These are phyloP conservation scores for Emmelina monodactyla DNA, from an alignment of 2,888 invertebrate species.

Conservation along the genomic window DNA sequence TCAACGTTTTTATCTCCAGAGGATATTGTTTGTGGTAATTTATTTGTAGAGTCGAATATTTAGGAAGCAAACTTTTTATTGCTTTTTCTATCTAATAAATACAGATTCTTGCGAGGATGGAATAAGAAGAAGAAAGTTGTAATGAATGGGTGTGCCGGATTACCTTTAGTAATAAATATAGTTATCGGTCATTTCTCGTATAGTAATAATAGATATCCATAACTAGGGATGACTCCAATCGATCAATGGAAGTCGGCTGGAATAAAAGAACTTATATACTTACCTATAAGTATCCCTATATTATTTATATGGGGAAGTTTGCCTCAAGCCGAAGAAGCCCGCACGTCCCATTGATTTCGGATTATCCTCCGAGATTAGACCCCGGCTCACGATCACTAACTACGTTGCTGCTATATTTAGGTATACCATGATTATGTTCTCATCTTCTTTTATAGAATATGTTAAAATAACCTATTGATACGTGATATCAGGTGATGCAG, in stretches of 20 bases:
- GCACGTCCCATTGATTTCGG: constrained; percentile 41
- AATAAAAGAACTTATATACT: not conserved
- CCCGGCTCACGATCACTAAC: constrained; percentile 31
- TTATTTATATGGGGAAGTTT: no score
- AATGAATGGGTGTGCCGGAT: not conserved
- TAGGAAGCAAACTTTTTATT: no score
- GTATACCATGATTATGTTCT: not conserved
- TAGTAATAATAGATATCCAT: not conserved
- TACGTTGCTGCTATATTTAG: constrained; percentile 15
- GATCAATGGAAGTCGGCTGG: not conserved
- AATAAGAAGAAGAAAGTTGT: not conserved
- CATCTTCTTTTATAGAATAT: no score
- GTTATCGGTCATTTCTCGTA: not conserved
- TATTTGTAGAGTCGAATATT: not conserved
- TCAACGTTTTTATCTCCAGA: constrained; percentile 37
- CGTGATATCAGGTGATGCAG: no score
- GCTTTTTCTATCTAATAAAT: no score
- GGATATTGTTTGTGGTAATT: constrained; percentile 1
- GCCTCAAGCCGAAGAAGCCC: constrained; percentile 16
- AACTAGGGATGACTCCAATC: not conserved
- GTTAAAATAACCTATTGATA: no score
- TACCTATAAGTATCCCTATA: not conserved
- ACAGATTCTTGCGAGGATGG: not conserved
- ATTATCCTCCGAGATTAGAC: constrained; percentile 43
- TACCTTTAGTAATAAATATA: not conserved